These are phyloP conservation scores for Cyprinodon brontotheroides DNA, from an alignment of 2,113 vertebrate genomes.

Conservation along the genomic window DNA sequence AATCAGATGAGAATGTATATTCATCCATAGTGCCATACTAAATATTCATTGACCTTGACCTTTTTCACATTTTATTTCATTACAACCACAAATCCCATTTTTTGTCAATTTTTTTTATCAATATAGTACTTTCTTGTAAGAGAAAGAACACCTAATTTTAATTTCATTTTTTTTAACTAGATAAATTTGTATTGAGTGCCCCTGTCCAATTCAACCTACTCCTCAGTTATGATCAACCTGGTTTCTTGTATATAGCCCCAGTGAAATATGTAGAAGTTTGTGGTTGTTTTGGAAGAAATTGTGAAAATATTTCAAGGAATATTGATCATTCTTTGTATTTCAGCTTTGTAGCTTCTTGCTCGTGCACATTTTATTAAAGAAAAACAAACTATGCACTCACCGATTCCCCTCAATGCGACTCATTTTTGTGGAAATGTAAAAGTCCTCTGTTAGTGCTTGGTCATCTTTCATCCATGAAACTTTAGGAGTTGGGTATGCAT, in stretches of 20 bases:
- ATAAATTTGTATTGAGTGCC: background rate
- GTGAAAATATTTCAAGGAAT: background rate
- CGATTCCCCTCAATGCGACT: slow-evolving; percentile 82
- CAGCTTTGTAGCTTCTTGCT: background rate
- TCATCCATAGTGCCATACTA: background rate
- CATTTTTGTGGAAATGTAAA: slow-evolving; percentile 82
- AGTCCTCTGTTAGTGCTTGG: slow-evolving; percentile 79
- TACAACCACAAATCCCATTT: background rate
- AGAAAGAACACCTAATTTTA: background rate
- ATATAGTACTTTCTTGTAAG: background rate
- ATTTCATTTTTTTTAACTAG: background rate
- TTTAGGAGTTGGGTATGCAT: slow-evolving; percentile 86
- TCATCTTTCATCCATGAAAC: slow-evolving; percentile 90
- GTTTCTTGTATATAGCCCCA: background rate
- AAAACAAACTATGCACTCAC: slow-evolving; percentile 69
- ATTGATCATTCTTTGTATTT: too few relatives aligned
- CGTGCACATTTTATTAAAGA: background rate
- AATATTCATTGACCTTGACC: background rate
- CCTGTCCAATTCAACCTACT: background rate
- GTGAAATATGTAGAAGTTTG: background rate
- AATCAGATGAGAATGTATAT: background rate
- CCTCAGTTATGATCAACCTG: background rate
- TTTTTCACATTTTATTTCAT: background rate
- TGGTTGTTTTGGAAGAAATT: background rate
- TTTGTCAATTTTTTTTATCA: background rate